Base-by-base conservation (phyloP, 2,797 vertebrate genomes). In the Phalanger gymnotis region DNA sequence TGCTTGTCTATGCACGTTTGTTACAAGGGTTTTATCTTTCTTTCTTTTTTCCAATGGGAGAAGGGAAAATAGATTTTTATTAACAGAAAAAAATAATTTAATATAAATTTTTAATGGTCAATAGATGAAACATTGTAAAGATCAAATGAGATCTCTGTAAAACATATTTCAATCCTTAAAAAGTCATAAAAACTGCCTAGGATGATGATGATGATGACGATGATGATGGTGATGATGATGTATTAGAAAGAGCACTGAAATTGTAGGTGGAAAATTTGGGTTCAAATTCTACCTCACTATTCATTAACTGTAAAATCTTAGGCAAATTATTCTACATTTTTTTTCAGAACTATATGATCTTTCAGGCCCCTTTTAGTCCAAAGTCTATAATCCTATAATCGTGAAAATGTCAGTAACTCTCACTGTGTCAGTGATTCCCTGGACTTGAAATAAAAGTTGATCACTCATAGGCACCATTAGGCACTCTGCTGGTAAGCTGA, bases 371-470 rank as follows among this genome's bases (percentile, higher is more conserved):
- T 66, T 66, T n/a, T 66, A n/a, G 31, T 66, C 4, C 31, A 66
- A 14, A 66, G n/a, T 66, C 14, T 66, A 66, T 14, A 66, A n/a
- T 66, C 4, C 61, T 34, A n/a, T 66, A 66, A 66, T 66, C 19
- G 12, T n/a, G 31, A n/a, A 16, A 66, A 0, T 66, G 81, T 53
- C 47, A 93, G 3, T 92, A 51, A 90, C 54, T 94, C 12, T 93
- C 92, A 92, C n/a, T 28, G 92, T 91, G 55, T 66, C 34, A 66
- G 0, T 55, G 34, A 92, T 93, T 47, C 3, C 54, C 57, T 92
- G 58, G 89, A 53, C 73, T 95, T 93, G 56, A 96, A 53, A 95
- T 54, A 1, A 91, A 61, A 90, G 81, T 5, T 58, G 93, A 90
- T 53, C 9, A 34, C 3, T 56, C 14, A 94, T 22, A 66, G 31